Evolutionary conservation across 2,797 vertebrate genomes (phyloP), one percentile per base, ranked within the genome.

Genomic region (Thunnus albacares): DNA sequence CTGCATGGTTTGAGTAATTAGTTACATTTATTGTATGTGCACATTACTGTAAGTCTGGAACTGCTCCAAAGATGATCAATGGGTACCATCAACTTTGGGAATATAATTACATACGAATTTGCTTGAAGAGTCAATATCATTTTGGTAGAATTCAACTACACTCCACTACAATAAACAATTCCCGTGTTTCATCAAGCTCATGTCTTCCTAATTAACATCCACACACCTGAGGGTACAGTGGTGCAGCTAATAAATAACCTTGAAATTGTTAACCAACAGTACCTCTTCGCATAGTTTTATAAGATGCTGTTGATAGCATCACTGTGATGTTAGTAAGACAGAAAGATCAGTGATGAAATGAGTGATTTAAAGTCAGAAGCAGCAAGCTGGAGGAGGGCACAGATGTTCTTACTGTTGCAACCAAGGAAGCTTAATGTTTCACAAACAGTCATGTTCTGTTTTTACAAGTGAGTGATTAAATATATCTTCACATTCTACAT

Each of bases 401-500:
- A 47, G 15, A 22, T 20, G 13, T 28, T 55, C 38, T 26, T 20
- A 4, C 12, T 28, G 15, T 57, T 52, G n/a, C 26, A 22, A 41
- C 61, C 12, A 6, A 8, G 17, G n/a, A 17, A 57, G 17, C 20
- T 18, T 1, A 52, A 22, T 8, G 7, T n/a, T 1, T 53, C 62
- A 30, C 51, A 65, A 52, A 73, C 24, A n/a, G 5, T 30, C 6
- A 4, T 6, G 28, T 4, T 26, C 20, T 24, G 10, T 33, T 70
- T 79, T 64, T 66, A 58, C 17, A n/a, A 80, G 41, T n/a, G 41
- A 7, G 13, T 24, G 65, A 64, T 75, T 63, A 52, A 65, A 71
- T 65, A 57, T 24, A 61, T 49, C 7, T 73, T 71, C 56, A 13
- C n/a, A 9, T 66, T 72, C 69, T 74, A 7, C 13, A 15, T 71